Conservation (phyloP, 2,113 vertebrate species). For the Python bivittatus region DNA sequence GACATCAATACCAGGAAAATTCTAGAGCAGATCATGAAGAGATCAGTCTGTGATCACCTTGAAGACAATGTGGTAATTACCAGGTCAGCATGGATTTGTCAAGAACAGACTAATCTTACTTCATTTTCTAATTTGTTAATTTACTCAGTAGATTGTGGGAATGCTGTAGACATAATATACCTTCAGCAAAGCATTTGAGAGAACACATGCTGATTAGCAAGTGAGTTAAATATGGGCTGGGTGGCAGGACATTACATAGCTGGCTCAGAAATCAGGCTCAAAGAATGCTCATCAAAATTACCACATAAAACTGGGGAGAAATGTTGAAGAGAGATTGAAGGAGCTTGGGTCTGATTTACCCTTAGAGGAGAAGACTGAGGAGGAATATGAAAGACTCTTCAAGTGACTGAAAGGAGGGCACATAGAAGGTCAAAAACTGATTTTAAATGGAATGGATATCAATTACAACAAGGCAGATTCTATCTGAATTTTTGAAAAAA, state of each 20-base stretch:
- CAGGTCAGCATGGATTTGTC: background rate
- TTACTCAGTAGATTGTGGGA: background rate
- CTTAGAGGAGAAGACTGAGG: background rate
- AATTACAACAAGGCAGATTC: background rate
- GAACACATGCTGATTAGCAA: background rate
- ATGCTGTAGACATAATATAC: background rate
- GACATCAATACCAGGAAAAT: background rate
- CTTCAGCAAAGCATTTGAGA: background rate
- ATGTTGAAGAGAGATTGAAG: background rate
- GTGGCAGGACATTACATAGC: background rate
- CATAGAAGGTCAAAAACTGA: background rate
- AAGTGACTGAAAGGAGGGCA: background rate
- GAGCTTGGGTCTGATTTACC: background rate
- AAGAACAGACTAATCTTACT: background rate
- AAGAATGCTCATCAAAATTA: background rate
- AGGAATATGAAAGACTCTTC: background rate
- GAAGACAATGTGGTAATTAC: background rate
- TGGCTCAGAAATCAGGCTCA: background rate
- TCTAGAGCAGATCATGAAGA: background rate
- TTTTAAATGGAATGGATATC: background rate
- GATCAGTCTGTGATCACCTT: background rate
- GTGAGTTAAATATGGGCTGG: background rate
- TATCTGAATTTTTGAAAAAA: background rate
- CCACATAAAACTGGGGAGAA: background rate
- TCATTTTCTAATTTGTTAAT: background rate